These are phyloP conservation scores for Andrena bucephala DNA, from an alignment of 2,888 invertebrate genomes.

Conservation along the genomic window DNA sequence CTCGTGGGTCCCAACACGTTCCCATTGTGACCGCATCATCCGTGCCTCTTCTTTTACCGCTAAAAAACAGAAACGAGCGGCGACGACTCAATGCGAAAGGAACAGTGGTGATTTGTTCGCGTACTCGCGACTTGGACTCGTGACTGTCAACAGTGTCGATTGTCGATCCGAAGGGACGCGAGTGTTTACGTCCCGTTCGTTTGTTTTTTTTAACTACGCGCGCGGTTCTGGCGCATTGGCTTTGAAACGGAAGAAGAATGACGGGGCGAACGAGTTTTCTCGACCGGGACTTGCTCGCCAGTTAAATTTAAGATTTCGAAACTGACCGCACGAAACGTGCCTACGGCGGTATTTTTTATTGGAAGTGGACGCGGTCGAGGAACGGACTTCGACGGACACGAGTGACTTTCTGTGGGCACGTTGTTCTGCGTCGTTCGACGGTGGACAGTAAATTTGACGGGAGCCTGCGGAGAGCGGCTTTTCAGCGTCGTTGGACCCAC, in stretches of 20 bases:
- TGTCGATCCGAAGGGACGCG: neutral
- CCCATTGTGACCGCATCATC: constrained; percentile 13
- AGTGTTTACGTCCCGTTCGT: constrained; percentile 31
- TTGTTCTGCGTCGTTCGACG: neutral
- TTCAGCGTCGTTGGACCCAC: neutral
- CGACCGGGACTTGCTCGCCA: neutral
- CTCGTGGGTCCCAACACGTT: constrained; percentile 27
- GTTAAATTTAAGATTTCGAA: neutral
- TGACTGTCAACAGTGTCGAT: constrained; percentile 30
- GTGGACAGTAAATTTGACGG: neutral
- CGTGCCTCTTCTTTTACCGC: neutral
- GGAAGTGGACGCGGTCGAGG: too few species aligned
- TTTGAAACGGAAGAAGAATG: neutral
- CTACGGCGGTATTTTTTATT: too few species aligned
- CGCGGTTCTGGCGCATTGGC: neutral
- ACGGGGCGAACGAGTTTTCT: neutral
- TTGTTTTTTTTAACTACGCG: neutral
- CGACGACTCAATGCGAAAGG: neutral
- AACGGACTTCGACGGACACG: neutral
- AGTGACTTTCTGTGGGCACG: neutral
- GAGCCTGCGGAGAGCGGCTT: neutral
- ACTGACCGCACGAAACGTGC: neutral
- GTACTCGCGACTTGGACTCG: neutral
- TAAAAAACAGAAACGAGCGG: neutral
- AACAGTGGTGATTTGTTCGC: neutral